Evolutionary conservation across 1,140 invertebrate genomes (phyloP), one percentile per base, ranked within the genome.

Genomic region (Teleopsis dalmanni): DNA sequence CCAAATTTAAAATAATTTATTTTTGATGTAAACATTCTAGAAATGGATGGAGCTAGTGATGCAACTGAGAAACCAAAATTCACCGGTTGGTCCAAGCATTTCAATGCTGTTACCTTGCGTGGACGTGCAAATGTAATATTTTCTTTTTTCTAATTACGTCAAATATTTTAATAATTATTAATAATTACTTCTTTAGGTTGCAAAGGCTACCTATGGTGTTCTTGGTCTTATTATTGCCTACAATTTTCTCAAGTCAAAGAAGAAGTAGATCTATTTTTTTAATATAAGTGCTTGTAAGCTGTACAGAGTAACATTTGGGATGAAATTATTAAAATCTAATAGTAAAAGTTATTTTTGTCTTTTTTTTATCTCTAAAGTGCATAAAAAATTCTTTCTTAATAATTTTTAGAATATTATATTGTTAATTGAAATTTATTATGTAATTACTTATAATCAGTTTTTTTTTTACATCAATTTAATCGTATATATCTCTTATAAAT

Each of bases 121-220:
- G 78, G 83, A 59, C 71, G 81, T 73, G 76, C 83, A 56, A 77
- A 82, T 71, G 78, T 85, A 77, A 76, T n/a, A n/a, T n/a, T 81
- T 78, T 23, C 13, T 13, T 5, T 5, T 27, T 5, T 27, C 26
- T n/a, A 19, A 48, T 38, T 37, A 48, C 25, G 22, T 38, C 37
- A 38, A 43, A 27, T 11, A 33, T 56, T 43, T 37, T 38, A n/a
- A 13, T 10, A 44, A 43, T 31, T 16, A 11, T 38, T 37, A 22
- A 56, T 47, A 47, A 54, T 18, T 41, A 33, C 29, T 10, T 26
- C 75, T 76, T 18, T 71, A 81, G 79, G 76, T 78, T 40, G 79
- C 78, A 34, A 81, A 80, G 58, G 78, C 78, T 22, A 81, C 79
- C 18, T 81, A 81, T 67, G 78, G 76, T 47, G 65, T 75, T 25